These are phyloP conservation scores for Thamnaconus septentrionalis DNA, from an alignment of 2,113 vertebrate genomes.

Conservation along the genomic window DNA sequence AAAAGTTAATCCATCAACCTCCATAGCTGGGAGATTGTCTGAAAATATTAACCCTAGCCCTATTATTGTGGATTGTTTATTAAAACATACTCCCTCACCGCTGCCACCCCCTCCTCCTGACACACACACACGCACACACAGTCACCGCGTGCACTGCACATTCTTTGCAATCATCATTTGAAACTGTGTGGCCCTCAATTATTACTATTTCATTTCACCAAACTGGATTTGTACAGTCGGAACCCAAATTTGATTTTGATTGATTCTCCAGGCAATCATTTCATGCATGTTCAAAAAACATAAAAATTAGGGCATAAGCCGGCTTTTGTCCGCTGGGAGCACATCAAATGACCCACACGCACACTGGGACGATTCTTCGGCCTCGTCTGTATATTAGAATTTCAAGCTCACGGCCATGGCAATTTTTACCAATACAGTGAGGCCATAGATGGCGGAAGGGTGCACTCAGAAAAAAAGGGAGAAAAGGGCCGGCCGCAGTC, in stretches of 20 bases:
- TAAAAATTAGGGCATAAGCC: conserved; percentile 42
- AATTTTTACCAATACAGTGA: conserved; percentile 68
- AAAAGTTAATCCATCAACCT: too few relatives aligned
- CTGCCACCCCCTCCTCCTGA: too few relatives aligned
- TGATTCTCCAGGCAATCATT: conserved; percentile 45
- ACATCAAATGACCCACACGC: conserved; percentile 38
- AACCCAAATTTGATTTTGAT: conserved; percentile 35
- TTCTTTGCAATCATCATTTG: too few relatives aligned
- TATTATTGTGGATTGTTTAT: too few relatives aligned
- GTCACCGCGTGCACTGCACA: too few relatives aligned
- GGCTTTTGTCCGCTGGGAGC: conserved; percentile 46
- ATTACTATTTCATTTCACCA: neutral
- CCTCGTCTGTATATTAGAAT: conserved; percentile 68
- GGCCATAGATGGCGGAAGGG: conserved; percentile 57
- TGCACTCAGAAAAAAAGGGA: conserved; percentile 45
- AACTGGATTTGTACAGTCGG: conserved; percentile 13
- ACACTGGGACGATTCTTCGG: conserved; percentile 54
- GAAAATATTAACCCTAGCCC: too few relatives aligned
- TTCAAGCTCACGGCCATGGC: conserved; percentile 71
- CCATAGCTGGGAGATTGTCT: too few relatives aligned
- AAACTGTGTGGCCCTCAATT: neutral
- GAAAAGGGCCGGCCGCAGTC: conserved; percentile 59
- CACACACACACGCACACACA: too few relatives aligned
- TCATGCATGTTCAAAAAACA: conserved; percentile 37
- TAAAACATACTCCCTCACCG: too few relatives aligned